Evolutionary conservation across 1,140 invertebrate genomes (phyloP).

Genomic region (Cepaea nemoralis): DNA sequence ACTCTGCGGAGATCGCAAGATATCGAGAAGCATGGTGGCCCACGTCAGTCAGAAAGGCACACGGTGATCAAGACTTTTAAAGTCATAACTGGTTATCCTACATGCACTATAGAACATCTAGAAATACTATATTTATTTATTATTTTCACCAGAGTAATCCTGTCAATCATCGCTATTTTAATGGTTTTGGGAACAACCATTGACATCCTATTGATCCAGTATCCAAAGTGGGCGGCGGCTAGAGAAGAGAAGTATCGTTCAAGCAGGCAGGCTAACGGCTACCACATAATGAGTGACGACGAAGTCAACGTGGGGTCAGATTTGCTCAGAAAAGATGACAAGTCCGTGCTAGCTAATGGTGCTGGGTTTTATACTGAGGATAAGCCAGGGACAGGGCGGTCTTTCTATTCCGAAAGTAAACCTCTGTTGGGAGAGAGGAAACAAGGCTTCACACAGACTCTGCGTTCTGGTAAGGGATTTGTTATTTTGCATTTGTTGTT

Average conservation of each 20-base stretch:
- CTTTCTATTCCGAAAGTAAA: background rate
- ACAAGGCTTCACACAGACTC: background rate
- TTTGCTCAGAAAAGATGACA: background rate
- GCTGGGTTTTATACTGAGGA: background rate
- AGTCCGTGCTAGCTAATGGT: background rate
- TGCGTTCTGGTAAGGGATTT: background rate
- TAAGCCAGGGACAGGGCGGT: background rate
- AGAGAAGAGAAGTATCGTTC: background rate
- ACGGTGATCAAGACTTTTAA: too few relatives aligned
- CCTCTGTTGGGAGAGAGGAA: background rate
- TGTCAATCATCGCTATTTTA: background rate
- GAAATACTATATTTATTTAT: too few relatives aligned
- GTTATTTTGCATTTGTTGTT: too few relatives aligned
- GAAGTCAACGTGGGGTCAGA: background rate
- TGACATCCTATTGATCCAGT: slow-evolving; percentile 40
- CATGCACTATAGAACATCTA: too few relatives aligned
- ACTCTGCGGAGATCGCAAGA: too few relatives aligned
- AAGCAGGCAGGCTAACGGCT: background rate
- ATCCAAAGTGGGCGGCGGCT: slow-evolving; percentile 23
- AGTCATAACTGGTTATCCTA: too few relatives aligned
- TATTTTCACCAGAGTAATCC: background rate
- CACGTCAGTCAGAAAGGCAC: too few relatives aligned
- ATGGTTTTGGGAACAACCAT: slow-evolving; percentile 38
- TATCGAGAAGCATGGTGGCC: too few relatives aligned
- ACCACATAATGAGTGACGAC: background rate